phyloP scores from a whole-genome alignment of 2,113 vertebrate species.

The Lepus europaeus region DNA sequence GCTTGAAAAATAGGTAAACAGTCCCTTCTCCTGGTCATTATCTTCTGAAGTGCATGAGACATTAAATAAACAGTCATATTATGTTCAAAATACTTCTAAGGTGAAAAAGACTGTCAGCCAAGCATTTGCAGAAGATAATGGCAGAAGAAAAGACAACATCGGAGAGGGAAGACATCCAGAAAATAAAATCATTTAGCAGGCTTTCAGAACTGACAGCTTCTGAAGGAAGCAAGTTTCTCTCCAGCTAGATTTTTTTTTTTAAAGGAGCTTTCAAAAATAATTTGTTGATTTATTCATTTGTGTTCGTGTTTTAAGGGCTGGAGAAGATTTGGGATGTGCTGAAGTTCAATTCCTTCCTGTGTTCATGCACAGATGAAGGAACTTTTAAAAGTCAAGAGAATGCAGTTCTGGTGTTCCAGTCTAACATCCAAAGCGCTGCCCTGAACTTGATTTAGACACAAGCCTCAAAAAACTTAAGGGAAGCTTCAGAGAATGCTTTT shows the following conservation, averaged over 20 bases:
- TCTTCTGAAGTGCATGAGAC: conserved; percentile 81
- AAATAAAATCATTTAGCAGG: conserved; percentile 58
- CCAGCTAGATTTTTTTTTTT: background rate
- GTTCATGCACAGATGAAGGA: background rate
- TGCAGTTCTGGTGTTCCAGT: background rate
- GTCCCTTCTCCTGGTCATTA: conserved; percentile 81
- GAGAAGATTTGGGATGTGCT: background rate
- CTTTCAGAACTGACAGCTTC: conserved; percentile 60
- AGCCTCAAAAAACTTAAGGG: background rate
- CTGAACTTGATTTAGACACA: background rate
- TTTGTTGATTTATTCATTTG: conserved; percentile 6
- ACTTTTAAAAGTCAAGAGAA: conserved; percentile 21
- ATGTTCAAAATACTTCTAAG: conserved; percentile 81
- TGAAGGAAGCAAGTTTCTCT: conserved; percentile 59
- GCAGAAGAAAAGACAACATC: conserved; percentile 66
- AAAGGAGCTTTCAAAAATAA: background rate
- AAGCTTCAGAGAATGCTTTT: background rate
- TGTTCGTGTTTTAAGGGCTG: background rate
- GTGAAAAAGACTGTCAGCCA: conserved; percentile 79
- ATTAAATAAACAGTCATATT: conserved; percentile 86
- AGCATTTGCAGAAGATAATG: conserved; percentile 79
- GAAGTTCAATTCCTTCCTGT: background rate
- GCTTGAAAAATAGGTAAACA: conserved; percentile 83
- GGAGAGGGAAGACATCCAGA: conserved; percentile 48
- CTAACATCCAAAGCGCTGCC: background rate